These are phyloP conservation scores for Thecophora atra DNA, from an alignment of 2,888 invertebrate genomes.

Conservation along the genomic window DNA sequence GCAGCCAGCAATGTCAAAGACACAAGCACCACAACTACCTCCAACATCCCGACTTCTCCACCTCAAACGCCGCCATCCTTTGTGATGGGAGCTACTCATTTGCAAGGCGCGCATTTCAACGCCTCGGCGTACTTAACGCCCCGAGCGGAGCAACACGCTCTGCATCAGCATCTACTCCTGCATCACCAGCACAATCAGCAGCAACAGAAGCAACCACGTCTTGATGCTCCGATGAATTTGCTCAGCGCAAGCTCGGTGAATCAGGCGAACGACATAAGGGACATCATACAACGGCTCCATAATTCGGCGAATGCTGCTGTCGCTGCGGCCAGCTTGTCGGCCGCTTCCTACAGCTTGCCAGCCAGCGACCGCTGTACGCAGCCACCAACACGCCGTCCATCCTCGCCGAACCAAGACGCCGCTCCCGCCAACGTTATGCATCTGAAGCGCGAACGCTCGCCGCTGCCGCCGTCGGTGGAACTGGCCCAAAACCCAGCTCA, in stretches of 20 bases:
- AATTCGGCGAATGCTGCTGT: slow-evolving; percentile 59
- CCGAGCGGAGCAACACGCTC: slow-evolving; percentile 58
- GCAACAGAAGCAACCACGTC: slow-evolving; percentile 42
- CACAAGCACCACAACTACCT: slow-evolving; percentile 36
- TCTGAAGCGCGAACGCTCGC: slow-evolving; percentile 63
- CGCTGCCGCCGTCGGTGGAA: slow-evolving; percentile 53
- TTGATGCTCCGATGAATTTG: slow-evolving; percentile 53
- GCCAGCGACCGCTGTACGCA: background rate
- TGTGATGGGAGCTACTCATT: slow-evolving; percentile 42
- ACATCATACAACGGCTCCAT: slow-evolving; percentile 61
- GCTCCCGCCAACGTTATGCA: slow-evolving; percentile 43
- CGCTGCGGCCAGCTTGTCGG: slow-evolving; percentile 51
- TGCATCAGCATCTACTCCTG: slow-evolving; percentile 59
- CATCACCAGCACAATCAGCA: slow-evolving; percentile 49
- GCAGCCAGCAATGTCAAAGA: slow-evolving; percentile 42
- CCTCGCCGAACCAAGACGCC: slow-evolving; percentile 46
- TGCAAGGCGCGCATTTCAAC: slow-evolving; percentile 45
- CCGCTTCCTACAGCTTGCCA: slow-evolving; percentile 55
- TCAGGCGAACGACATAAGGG: slow-evolving; percentile 47
- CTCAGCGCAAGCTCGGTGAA: slow-evolving; percentile 36
- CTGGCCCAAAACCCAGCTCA: slow-evolving; percentile 61
- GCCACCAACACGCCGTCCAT: slow-evolving; percentile 54
- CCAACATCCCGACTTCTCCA: slow-evolving; percentile 56
- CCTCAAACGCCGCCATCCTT: slow-evolving; percentile 58
- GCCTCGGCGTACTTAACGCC: slow-evolving; percentile 46